Conservation (phyloP, 2,888 invertebrate genomes). For the Callinectes sapidus region DNA sequence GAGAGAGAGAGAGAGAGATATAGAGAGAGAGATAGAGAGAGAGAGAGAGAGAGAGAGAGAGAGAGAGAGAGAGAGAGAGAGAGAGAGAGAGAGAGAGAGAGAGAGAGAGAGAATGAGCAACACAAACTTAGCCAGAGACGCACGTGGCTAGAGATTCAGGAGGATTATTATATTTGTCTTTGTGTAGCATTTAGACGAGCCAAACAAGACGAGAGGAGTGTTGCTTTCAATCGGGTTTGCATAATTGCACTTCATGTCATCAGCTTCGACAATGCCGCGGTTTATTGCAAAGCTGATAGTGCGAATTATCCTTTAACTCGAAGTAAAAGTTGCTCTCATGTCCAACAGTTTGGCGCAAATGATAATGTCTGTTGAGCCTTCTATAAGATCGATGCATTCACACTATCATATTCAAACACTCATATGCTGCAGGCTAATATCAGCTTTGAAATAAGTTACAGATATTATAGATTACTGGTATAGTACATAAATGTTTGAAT, state of each 20-base stretch:
- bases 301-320: not conserved
- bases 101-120: not conserved
- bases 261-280: not conserved
- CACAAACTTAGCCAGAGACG: not conserved
- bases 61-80: conserved; percentile 1
- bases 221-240: conserved; percentile 3
- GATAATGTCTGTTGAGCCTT: not conserved
- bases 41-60: conserved; percentile 1
- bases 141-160: not conserved
- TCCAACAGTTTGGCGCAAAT: not conserved
- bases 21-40: not conserved
- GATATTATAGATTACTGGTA: too few relatives aligned
- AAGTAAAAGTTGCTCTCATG: not conserved
- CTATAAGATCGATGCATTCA: too few relatives aligned
- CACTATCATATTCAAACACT: too few relatives aligned
- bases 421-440: too few relatives aligned
- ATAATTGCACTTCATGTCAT: not conserved
- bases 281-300: not conserved
- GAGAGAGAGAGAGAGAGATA: not conserved
- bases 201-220: not conserved
- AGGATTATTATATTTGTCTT: not conserved
- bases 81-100: conserved; percentile 1
- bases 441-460: too few relatives aligned
- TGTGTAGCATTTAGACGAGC: not conserved
- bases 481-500: too few relatives aligned